Conservation (phyloP, 2,113 vertebrate species). For the Strix aluco region DNA sequence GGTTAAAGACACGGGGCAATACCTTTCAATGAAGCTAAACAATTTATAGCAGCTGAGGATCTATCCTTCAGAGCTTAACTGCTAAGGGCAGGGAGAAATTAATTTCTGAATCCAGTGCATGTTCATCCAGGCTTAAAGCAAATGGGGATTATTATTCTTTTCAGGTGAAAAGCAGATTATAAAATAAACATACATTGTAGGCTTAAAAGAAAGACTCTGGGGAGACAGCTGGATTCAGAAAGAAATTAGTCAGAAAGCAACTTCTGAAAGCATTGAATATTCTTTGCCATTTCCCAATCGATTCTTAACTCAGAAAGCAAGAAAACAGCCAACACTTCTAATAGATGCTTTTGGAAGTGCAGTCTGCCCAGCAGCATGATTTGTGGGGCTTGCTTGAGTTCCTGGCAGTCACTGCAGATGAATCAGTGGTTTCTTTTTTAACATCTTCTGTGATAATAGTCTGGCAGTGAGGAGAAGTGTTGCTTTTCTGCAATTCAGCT, state of each 20-base stretch:
- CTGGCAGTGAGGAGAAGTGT: neutral
- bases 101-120: constrained; percentile 42
- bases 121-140: constrained; percentile 56
- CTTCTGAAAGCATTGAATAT: constrained; percentile 47
- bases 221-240: neutral
- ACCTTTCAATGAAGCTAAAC: constrained; percentile 28
- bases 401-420: constrained; percentile 56
- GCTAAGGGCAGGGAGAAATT: constrained; percentile 46
- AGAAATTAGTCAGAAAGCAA: constrained; percentile 54
- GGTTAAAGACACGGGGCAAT: constrained; percentile 48
- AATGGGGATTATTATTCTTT: constrained; percentile 54
- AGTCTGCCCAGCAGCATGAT: constrained; percentile 40
- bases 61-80: constrained; percentile 48
- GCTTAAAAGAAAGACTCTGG: neutral
- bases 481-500: constrained; percentile 8
- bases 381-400: constrained; percentile 49
- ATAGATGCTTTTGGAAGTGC: constrained; percentile 32
- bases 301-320: constrained; percentile 55
- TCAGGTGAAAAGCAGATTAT: constrained; percentile 61
- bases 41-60: constrained; percentile 50
- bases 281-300: constrained; percentile 48
- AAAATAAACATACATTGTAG: constrained; percentile 23
- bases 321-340: constrained; percentile 37
- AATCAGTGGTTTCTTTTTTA: constrained; percentile 63
- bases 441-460: constrained; percentile 48